Percentiles rank a stretch among this genome's conserved stretches.
Evolutionary conservation across 2,888 invertebrate species (phyloP).

Genomic region (Drosophila mimetica): DNA sequence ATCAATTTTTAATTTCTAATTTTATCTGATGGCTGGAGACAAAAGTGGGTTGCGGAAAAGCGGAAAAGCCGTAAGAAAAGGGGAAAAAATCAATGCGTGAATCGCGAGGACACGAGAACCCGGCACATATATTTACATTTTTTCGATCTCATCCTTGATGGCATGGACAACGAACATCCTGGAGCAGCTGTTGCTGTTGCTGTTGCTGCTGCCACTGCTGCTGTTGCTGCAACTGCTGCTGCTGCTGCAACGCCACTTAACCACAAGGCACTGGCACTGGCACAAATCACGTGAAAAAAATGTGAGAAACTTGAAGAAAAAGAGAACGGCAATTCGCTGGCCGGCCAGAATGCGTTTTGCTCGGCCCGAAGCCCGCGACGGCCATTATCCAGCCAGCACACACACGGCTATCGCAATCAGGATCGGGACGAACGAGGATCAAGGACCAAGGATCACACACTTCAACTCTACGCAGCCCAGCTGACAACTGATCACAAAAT

Average conservation of each 20-base stretch:
- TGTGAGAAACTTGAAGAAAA: slow-evolving; percentile 36
- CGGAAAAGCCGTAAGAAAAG: neutral
- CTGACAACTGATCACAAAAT: slow-evolving; percentile 1
- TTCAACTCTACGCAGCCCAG: neutral
- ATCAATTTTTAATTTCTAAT: slow-evolving; percentile 56
- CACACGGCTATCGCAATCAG: neutral
- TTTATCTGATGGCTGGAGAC: slow-evolving; percentile 25
- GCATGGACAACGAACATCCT: slow-evolving; percentile 66
- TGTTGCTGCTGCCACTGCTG: slow-evolving; percentile 4
- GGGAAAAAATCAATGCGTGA: slow-evolving; percentile 16
- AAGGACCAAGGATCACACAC: slow-evolving; percentile 8
- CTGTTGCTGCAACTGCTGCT: neutral
- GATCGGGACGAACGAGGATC: neutral
- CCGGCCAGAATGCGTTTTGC: slow-evolving; percentile 36
- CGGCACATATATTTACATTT: slow-evolving; percentile 64
- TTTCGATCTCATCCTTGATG: slow-evolving; percentile 59
- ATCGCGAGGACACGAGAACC: neutral
- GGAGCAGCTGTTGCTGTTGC: slow-evolving; percentile 4
- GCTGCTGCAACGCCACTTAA: slow-evolving; percentile 26
- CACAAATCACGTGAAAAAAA: slow-evolving; percentile 39
- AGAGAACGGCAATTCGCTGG: slow-evolving; percentile 33
- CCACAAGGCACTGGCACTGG: slow-evolving; percentile 3
- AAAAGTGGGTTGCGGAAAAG: neutral
- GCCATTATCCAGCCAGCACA: slow-evolving; percentile 35
- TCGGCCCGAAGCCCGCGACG: slow-evolving; percentile 9